phyloP scores from a whole-genome alignment of 2,797 vertebrate species.

The Geotrypetes seraphini region DNA sequence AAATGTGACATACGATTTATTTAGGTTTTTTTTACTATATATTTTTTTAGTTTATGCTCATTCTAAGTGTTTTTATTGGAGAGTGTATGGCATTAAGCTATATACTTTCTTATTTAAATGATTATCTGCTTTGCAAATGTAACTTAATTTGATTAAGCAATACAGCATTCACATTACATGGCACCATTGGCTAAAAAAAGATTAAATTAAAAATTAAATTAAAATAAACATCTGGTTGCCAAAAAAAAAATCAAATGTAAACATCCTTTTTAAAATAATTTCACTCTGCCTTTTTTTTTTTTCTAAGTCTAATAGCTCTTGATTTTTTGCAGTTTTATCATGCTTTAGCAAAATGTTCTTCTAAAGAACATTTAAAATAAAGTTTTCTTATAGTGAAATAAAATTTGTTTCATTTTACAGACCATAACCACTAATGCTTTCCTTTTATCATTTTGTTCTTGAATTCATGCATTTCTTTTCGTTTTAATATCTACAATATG shows the following conservation, averaged over 20 bases:
- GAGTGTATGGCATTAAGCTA: conserved; percentile 76
- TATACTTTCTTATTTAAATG: conserved; percentile 68
- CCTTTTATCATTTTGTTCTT: conserved; percentile 87
- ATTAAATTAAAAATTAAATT: conserved; percentile 37
- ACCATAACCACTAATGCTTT: conserved; percentile 99
- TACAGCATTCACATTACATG: conserved; percentile 97
- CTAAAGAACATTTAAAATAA: conserved; percentile 98
- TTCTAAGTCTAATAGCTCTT: conserved; percentile 93
- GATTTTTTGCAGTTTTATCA: conserved; percentile 91
- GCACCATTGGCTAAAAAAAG: conserved; percentile 89
- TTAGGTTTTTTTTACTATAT: conserved; percentile 26
- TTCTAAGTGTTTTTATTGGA: conserved; percentile 66
- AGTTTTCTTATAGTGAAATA: conserved; percentile 99
- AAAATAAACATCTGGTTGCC: conserved; percentile 86
- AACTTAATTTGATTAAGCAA: conserved; percentile 86
- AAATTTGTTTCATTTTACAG: conserved; percentile 96
- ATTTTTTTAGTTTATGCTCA: conserved; percentile 47
- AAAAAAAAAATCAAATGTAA: conserved; percentile 86
- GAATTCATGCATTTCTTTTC: conserved; percentile 97
- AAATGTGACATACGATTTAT: conserved; percentile 50
- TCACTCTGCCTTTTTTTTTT: conserved; percentile 84
- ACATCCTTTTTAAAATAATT: conserved; percentile 80
- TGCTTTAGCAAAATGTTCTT: conserved; percentile 99
- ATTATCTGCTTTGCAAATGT: conserved; percentile 93
- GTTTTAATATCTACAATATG: conserved; percentile 98